A percentile compares a stretch with the other conserved stretches of the same genome.
Conservation (phyloP, 2,888 invertebrate species). For the Leucophenga maculata region DNA sequence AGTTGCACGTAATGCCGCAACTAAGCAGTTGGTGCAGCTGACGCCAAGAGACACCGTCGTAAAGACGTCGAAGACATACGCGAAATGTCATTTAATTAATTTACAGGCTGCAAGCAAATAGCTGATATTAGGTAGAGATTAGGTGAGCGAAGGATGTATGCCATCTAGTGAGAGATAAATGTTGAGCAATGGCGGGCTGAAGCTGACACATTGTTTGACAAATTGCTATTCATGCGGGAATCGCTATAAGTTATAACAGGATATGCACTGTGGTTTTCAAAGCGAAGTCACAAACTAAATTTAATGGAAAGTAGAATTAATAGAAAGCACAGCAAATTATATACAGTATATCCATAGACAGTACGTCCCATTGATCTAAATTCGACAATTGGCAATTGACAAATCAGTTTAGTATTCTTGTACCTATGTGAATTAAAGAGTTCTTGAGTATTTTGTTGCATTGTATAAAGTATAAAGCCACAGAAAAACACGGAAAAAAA, state of each 20-base stretch:
- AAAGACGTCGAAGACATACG: slow-evolving; percentile 24
- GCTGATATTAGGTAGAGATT: neutral
- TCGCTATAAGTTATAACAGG: neutral
- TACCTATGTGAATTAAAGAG: no score
- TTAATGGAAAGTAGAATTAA: no score
- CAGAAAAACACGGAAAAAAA: no score
- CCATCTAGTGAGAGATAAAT: no score
- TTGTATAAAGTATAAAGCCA: no score
- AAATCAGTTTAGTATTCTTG: no score
- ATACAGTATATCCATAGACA: no score
- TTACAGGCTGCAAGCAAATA: slow-evolving; percentile 28
- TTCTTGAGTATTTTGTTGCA: no score
- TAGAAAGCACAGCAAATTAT: no score
- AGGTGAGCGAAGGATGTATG: neutral
- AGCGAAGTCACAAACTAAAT: no score
- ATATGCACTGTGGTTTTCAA: neutral
- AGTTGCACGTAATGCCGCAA: slow-evolving; percentile 8
- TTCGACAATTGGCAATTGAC: no score
- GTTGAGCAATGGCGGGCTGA: slow-evolving; percentile 25
- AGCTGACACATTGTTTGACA: slow-evolving; percentile 66
- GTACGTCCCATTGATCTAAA: no score
- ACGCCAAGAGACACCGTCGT: neutral
- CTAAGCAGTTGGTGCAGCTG: neutral
- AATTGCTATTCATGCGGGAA: slow-evolving; percentile 54
- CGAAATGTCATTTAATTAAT: slow-evolving; percentile 59